Evolutionary conservation across 2,797 vertebrate genomes (phyloP).

Genomic region (Melanotaenia boesemani): DNA sequence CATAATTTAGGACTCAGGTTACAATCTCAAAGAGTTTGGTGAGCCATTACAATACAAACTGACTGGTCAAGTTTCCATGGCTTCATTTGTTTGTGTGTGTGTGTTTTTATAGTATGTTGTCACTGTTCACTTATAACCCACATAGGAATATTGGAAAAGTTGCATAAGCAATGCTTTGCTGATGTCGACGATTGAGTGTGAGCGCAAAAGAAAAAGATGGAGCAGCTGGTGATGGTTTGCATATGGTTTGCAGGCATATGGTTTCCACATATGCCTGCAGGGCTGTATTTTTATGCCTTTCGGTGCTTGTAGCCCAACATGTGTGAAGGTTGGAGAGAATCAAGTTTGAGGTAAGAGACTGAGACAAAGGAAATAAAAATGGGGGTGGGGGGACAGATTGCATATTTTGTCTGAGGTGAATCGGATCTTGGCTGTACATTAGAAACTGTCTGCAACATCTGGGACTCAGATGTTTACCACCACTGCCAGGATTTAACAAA

Average conservation of each 20-base stretch:
- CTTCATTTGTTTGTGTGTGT: not conserved
- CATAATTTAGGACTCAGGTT: constrained; percentile 24
- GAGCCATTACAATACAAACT: not conserved
- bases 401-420: constrained; percentile 35
- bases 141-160: constrained; percentile 17
- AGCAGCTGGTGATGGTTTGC: constrained; percentile 26
- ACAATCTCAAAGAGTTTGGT: constrained; percentile 20
- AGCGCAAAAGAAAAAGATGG: not conserved
- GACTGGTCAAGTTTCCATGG: constrained; percentile 14
- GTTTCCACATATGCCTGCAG: constrained; percentile 16
- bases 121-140: not conserved
- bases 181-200: constrained; percentile 16
- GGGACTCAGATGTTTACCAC: constrained; percentile 75
- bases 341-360: constrained; percentile 5
- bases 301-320: not conserved
- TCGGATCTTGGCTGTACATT: constrained; percentile 56
- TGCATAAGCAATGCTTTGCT: constrained; percentile 29
- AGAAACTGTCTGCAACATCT: constrained; percentile 73
- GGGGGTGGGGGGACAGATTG: not conserved
- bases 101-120: constrained; percentile 1
- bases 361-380: constrained; percentile 19
- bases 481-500: constrained; percentile 34
- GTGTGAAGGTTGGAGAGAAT: constrained; percentile 10
- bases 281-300: constrained; percentile 1
- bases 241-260: not conserved